Conservation (phyloP, 2,797 vertebrate genomes). For the Lacerta agilis region DNA sequence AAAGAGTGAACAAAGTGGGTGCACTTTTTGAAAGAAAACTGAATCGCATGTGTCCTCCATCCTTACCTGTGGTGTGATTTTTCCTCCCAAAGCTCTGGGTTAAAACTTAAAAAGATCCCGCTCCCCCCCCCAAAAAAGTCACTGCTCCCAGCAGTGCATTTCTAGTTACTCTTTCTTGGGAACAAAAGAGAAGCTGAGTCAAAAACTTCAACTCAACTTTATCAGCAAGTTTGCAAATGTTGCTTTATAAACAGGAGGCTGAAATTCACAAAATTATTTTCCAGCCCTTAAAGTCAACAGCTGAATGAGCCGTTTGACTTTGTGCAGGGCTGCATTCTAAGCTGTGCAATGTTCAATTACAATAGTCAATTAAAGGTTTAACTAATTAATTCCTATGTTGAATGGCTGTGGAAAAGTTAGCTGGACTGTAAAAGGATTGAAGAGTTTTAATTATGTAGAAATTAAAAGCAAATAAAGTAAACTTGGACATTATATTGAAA, state of each 20-base stretch:
- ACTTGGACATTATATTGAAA: constrained; percentile 20
- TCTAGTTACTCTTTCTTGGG: background rate
- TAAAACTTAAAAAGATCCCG: too few relatives aligned
- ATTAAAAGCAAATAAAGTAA: constrained; percentile 46
- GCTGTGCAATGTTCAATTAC: constrained; percentile 20
- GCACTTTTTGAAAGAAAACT: too few relatives aligned
- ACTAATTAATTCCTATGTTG: constrained; percentile 42
- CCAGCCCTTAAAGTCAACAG: constrained; percentile 48
- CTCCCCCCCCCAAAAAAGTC: background rate
- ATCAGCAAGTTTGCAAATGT: constrained; percentile 53
- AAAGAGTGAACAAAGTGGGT: too few relatives aligned
- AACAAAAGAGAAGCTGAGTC: background rate
- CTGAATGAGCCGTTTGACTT: constrained; percentile 33
- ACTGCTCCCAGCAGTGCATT: background rate
- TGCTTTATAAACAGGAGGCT: constrained; percentile 59
- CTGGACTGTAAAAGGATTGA: constrained; percentile 24
- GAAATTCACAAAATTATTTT: constrained; percentile 57
- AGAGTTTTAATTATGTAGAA: constrained; percentile 33
- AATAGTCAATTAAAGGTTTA: constrained; percentile 41
- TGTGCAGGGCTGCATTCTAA: background rate
- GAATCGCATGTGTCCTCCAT: too few relatives aligned
- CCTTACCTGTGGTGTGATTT: too few relatives aligned
- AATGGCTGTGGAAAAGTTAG: background rate
- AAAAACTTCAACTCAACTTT: background rate
- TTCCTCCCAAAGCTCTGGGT: too few relatives aligned